These are phyloP conservation scores for Heliornis fulica DNA, from an alignment of 2,113 vertebrate species.

Conservation along the genomic window DNA sequence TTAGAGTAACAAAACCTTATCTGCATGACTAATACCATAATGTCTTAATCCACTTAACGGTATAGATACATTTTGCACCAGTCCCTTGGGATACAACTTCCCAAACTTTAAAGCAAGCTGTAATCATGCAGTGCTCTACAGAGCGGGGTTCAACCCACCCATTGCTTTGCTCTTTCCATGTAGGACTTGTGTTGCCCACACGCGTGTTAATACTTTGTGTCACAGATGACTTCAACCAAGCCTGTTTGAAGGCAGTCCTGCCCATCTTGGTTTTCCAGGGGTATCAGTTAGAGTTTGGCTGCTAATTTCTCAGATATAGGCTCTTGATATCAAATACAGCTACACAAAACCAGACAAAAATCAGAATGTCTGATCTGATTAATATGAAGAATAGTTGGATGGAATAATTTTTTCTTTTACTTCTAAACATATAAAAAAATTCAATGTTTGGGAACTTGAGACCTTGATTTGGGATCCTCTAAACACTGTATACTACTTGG, in stretches of 20 bases:
- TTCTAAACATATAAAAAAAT: not conserved
- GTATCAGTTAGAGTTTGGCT: not conserved
- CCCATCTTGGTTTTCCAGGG: not conserved
- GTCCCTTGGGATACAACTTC: not conserved
- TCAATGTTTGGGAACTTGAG: not conserved
- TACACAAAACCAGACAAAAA: not conserved
- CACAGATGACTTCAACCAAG: not conserved
- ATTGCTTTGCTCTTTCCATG: not conserved
- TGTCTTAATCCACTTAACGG: not conserved
- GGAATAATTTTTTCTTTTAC: not conserved
- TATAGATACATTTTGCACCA: not conserved
- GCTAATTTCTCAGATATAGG: not conserved
- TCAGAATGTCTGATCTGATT: not conserved
- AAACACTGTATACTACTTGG: not conserved
- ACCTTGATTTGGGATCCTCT: not conserved
- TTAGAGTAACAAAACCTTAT: not conserved
- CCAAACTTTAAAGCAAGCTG: not conserved
- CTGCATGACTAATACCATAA: not conserved
- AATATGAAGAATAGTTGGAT: not conserved
- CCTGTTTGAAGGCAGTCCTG: not conserved
- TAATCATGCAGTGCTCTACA: not conserved
- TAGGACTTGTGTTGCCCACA: not conserved
- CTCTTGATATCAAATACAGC: not conserved
- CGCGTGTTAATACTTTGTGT: not conserved
- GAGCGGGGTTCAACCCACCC: not conserved